These are phyloP conservation scores for Magallana nippona DNA, from an alignment of 2,888 invertebrate genomes.

Conservation along the genomic window DNA sequence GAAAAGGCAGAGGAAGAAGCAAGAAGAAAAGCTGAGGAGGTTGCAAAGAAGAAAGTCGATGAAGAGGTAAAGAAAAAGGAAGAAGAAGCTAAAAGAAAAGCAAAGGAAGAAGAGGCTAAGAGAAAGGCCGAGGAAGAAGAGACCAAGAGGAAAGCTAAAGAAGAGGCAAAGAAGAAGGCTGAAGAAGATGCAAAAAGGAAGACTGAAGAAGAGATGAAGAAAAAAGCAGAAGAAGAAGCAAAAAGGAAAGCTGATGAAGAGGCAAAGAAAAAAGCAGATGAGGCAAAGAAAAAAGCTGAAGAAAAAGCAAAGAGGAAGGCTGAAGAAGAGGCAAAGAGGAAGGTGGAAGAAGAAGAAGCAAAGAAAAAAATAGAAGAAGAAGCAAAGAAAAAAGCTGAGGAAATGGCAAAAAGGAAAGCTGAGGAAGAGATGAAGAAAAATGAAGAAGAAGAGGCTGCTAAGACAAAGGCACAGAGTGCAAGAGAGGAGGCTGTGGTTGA, in stretches of 20 bases:
- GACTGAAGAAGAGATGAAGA: constrained; percentile 54
- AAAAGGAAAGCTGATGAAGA: constrained; percentile 56
- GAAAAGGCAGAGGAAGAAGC: constrained; percentile 38
- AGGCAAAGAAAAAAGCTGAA: constrained; percentile 48
- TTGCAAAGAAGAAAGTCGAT: constrained; percentile 42
- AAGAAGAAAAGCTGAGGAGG: constrained; percentile 43
- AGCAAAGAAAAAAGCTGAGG: constrained; percentile 49
- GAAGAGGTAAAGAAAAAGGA: constrained; percentile 53
- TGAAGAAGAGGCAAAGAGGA: constrained; percentile 49
- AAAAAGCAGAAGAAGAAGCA: constrained; percentile 54
- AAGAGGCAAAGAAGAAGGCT: constrained; percentile 48
- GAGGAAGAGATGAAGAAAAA: constrained; percentile 54
- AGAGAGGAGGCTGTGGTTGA: constrained; percentile 50
- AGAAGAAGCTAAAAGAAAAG: constrained; percentile 47
- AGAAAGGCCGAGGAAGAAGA: constrained; percentile 43
- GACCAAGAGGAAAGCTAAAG: constrained; percentile 50
- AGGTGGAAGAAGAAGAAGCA: constrained; percentile 48
- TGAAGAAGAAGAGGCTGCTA: constrained; percentile 54
- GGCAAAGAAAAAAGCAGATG: too few relatives aligned
- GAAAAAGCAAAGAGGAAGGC: constrained; percentile 48
- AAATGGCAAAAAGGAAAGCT: constrained; percentile 52
- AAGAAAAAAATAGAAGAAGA: constrained; percentile 47
- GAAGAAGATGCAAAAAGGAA: constrained; percentile 49
- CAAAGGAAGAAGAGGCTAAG: constrained; percentile 52
- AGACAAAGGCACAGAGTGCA: constrained; percentile 45